Base-by-base conservation (phyloP, 2,888 invertebrate species). In the Athalia rosae region DNA sequence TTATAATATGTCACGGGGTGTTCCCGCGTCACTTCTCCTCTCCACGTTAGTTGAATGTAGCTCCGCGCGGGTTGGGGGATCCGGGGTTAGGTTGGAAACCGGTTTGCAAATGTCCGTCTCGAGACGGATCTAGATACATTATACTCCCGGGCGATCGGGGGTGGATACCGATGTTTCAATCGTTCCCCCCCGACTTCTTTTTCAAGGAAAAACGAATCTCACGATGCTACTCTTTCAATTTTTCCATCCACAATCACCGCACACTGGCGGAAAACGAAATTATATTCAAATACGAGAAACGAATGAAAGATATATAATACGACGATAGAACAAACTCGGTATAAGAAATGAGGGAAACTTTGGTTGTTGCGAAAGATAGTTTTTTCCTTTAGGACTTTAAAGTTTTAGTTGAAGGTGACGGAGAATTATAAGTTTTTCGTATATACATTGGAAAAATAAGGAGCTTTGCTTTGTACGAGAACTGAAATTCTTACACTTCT, bases 401-500 rank as follows among this genome's bases (percentile, higher is more conserved):
- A n/a, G 67, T 67, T 67, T 67, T 48, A 67, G 67, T 67, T 71
- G 58, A 71, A 71, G 69, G 69, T 71, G 69, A 71, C 69, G 28
- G 69, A 71, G 69, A 71, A 71, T 71, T 58, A 71, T 56, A 71
- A 58, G 56, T 71, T 71, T 61, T 61, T 7, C 8, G 53, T 4
- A 3, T 53, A 3, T 4, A 58, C 56, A 58, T 58, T 58, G 58
- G 71, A 71, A 71, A 71, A 45, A 58, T 71, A 28, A 28, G 28
- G 28, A 28, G 28, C 28, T 28, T 28, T n/a, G n/a, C n/a, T 28
- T 28, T 28, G 28, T 28, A 0, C 71, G 71, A 58, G 8, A 53
- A 53, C 15, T 61, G 50, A 28, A 28, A 28, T 58, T 56, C 50
- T 28, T 7, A 9, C 6, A 5, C 41, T n/a, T 47, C 64, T 4